Conservation (phyloP, 2,113 vertebrate species). For the Petrocephalus zakoni region DNA sequence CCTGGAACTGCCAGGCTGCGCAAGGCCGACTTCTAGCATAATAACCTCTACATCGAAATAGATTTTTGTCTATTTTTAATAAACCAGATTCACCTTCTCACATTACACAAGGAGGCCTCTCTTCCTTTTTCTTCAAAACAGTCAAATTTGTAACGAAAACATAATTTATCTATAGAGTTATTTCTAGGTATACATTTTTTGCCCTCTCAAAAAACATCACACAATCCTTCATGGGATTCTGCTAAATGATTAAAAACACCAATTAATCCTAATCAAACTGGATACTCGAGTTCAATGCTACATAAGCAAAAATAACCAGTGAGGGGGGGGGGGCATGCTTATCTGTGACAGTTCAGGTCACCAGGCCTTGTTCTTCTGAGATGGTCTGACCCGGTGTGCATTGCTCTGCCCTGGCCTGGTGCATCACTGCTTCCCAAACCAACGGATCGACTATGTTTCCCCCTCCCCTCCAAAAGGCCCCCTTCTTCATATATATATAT, state of each 20-base stretch:
- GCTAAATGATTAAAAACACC: neutral
- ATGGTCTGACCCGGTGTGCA: neutral
- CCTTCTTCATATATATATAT: neutral
- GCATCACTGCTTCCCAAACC: neutral
- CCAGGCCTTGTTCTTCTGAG: neutral
- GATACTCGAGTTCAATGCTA: neutral
- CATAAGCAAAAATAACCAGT: neutral
- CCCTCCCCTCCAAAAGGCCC: neutral
- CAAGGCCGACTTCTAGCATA: conserved; percentile 40
- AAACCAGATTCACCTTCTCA: conserved; percentile 49
- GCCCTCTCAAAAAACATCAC: neutral
- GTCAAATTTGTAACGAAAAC: neutral
- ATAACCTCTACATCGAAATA: conserved; percentile 48
- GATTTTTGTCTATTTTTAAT: conserved; percentile 52
- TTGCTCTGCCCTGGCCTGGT: neutral
- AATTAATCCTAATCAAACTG: neutral
- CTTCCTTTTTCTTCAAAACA: conserved; percentile 30
- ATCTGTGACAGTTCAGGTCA: neutral
- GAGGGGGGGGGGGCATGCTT: neutral
- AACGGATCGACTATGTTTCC: neutral
- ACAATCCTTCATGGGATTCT: neutral
- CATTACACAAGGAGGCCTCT: conserved; percentile 33
- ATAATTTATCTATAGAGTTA: conserved; percentile 22
- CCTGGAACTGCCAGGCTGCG: neutral
- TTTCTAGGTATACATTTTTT: neutral